Evolutionary conservation across 2,888 invertebrate genomes (phyloP), one percentile per base, ranked within the genome.

Genomic region (Rugalucina vietnamica): DNA sequence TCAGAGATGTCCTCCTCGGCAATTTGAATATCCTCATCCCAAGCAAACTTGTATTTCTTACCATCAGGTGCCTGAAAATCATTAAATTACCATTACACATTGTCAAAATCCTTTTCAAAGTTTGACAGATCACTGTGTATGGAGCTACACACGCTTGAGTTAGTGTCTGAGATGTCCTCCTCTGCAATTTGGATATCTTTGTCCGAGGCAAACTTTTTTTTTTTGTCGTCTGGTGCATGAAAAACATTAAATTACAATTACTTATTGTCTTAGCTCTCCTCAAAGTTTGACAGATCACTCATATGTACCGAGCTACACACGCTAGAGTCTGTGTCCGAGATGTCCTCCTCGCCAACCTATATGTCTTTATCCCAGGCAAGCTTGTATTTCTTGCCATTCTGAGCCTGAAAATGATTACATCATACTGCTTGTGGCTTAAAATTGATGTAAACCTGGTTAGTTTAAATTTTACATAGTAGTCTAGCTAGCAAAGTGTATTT

Each of bases 101-200:
- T 74, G 10, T 90, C 90, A 12, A 34, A 65, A 18, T 89, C 88
- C 27, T 92, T 91, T 43, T 94, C 95, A 76, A 94, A 95, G 57
- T 94, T 93, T 0, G 95, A 95, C 75, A 95, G 89, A 87, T 95
- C 95, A 90, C 95, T 95, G 88, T 95, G 95, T 4, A 95, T 94
- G 14, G 95, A 95, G 84, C 95, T 95, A 43, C 95, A 90, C 3
- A 94, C 93, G 18, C 94, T 88, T 8, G 81, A 73, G 76, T 94
- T 94, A 12, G 94, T 94, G 78, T 92, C 82, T 32, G 87, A 88
- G 27, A 90, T 89, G 10, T 88, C 85, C 37, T 85, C 85, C 76
- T 93, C 91, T 50, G 90, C 90, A 21, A 88, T 81, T 36, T 92
- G 91, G 69, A 85, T 84, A 24, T 86, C 89, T 54, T 86, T 84